A percentile compares a stretch with the other conserved stretches of the same genome.
These are phyloP conservation scores for Peromyscus nudipes DNA, from an alignment of 2,797 vertebrate species.

Conservation along the genomic window DNA sequence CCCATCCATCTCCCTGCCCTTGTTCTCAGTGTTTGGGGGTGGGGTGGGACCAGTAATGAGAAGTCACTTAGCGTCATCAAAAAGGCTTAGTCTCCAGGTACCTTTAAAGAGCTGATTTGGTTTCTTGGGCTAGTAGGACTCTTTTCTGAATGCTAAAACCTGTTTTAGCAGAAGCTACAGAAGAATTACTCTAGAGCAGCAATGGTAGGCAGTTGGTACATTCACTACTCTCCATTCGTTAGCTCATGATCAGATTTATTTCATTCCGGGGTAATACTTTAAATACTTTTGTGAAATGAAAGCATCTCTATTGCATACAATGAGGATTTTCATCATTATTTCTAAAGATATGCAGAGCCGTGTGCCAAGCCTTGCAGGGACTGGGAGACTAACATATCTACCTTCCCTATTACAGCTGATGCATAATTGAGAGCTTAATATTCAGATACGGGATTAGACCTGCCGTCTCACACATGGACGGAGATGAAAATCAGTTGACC, in stretches of 20 bases:
- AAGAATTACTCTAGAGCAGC: constrained; percentile 48
- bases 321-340: constrained; percentile 67
- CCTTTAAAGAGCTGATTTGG: constrained; percentile 24
- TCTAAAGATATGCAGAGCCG: constrained; percentile 63
- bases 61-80: background rate
- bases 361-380: constrained; percentile 35
- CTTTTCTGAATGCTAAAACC: constrained; percentile 47
- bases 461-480: constrained; percentile 38
- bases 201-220: background rate
- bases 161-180: constrained; percentile 51
- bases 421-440: constrained; percentile 45
- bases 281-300: constrained; percentile 64
- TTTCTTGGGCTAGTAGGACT: constrained; percentile 28
- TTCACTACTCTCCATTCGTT: constrained; percentile 22
- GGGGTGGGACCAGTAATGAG: background rate
- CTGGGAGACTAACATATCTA: constrained; percentile 65
- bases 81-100: constrained; percentile 25
- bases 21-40: background rate
- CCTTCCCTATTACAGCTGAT: constrained; percentile 59
- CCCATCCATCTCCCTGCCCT: background rate
- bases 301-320: constrained; percentile 62
- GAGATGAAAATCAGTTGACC: constrained; percentile 39
- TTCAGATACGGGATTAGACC: constrained; percentile 31
- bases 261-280: constrained; percentile 41
- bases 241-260: constrained; percentile 53